Evolutionary conservation across 2,113 vertebrate species (phyloP).

Genomic region (Cacatua alba): DNA sequence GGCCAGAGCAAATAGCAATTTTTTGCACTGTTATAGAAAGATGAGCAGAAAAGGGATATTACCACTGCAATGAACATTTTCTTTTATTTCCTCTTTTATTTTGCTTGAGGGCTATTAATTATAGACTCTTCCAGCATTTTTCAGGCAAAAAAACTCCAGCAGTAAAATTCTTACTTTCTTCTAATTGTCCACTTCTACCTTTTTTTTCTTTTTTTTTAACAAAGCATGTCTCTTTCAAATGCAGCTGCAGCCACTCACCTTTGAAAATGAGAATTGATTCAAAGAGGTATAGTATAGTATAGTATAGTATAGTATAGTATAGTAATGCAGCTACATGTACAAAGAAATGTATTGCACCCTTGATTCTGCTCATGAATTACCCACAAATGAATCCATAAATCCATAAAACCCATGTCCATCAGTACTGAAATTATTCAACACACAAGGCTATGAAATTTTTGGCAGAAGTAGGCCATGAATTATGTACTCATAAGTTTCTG

Average conservation of each 20-base stretch:
- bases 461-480: neutral
- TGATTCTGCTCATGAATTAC: neutral
- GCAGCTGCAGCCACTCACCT: neutral
- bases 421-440: neutral
- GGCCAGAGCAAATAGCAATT: neutral
- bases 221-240: neutral
- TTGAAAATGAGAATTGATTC: neutral
- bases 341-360: neutral
- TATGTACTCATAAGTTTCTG: neutral
- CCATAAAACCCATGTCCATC: neutral
- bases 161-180: conserved; percentile 14
- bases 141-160: neutral
- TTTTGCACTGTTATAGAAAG: neutral
- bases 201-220: neutral
- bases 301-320: neutral
- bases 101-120: neutral
- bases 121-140: neutral
- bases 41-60: neutral
- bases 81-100: conserved; percentile 1
- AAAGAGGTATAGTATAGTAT: neutral
- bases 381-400: neutral
- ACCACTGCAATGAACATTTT: neutral
- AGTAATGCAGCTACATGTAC: neutral
- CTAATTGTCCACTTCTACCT: neutral
- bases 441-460: neutral